Evolutionary conservation across 2,797 vertebrate genomes (phyloP), one percentile per base, ranked within the genome.

Genomic region (Eulemur rubriventer): DNA sequence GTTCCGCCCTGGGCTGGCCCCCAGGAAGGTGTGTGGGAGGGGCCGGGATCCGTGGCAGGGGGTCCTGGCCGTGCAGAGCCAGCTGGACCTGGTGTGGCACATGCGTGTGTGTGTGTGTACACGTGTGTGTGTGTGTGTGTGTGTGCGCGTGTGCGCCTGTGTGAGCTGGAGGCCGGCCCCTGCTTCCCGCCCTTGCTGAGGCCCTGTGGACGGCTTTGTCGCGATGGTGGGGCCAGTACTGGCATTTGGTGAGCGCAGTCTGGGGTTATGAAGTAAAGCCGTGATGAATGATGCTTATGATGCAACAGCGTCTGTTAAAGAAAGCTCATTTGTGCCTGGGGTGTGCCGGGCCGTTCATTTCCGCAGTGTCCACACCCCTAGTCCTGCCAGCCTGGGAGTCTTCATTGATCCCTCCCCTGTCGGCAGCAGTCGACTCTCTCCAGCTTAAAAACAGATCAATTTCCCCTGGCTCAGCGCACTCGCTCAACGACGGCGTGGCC

Each of bases 221-320:
- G 43, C 28, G 80, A 33, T 35, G 11, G 41, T 12, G 7, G 65
- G 63, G 67, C n/a, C 12, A 76, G 17, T 79, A 43, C 75, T 61
- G 98, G 94, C 90, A 88, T 65, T 46, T 75, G 89, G 41, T 57
- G 88, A 95, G 50, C 41, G 43, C 81, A n/a, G n/a, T 9, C 72
- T 20, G 92, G 93, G 89, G 89, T 96, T 67, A 87, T 86, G 89
- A 97, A 95, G 95, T 95, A 75, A 95, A 96, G 18, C 91, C 17
- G 87, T 96, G 96, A 94, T 59, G 63, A 96, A 91, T 89, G 93
- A 59, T 48, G 78, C 89, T 89, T 73, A 82, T 96, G 80, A 55
- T 17, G 55, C 87, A 97, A 85, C 96, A 81, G 6, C 57, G 17
- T 38, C 30, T 86, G 85, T 96, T 93, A 96, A 73, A 78, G 59